Conservation (phyloP, 2,888 invertebrate species). For the Yponomeuta sedellus region DNA sequence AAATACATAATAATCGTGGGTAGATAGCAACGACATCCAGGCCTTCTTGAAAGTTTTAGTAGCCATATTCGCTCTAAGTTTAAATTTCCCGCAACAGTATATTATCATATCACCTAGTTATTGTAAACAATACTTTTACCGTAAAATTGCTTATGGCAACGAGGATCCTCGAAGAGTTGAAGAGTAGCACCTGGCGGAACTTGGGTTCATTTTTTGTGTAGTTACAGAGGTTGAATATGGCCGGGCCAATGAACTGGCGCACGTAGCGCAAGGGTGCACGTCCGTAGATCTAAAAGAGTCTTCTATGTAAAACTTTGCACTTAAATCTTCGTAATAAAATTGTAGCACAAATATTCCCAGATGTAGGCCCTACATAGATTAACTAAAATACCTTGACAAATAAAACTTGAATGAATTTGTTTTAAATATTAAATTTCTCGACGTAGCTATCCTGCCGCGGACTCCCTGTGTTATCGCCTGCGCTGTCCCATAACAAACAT, state of each 20-base stretch:
- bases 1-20: no score
- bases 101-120: neutral
- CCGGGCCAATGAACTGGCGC: constrained; percentile 42
- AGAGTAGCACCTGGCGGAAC: constrained; percentile 41
- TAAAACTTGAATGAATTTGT: no score
- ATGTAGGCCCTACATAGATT: neutral
- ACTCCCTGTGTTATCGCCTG: no score
- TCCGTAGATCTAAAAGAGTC: constrained; percentile 41
- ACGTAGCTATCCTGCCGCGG: no score
- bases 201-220: constrained; percentile 23
- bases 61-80: constrained; percentile 15
- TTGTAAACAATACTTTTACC: constrained; percentile 27
- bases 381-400: no score
- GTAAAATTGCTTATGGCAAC: constrained; percentile 55
- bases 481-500: no score
- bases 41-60: neutral
- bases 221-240: constrained; percentile 51
- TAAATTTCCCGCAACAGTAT: neutral
- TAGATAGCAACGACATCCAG: no score
- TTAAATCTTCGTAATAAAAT: no score
- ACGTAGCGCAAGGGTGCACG: constrained; percentile 47
- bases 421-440: no score
- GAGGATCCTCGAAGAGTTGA: constrained; percentile 58
- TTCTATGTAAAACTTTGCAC: no score
- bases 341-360: neutral